Percentiles rank a stretch among this genome's conserved stretches.
Evolutionary conservation across 2,113 vertebrate genomes (phyloP).

Genomic region (Lamprotornis superbus): DNA sequence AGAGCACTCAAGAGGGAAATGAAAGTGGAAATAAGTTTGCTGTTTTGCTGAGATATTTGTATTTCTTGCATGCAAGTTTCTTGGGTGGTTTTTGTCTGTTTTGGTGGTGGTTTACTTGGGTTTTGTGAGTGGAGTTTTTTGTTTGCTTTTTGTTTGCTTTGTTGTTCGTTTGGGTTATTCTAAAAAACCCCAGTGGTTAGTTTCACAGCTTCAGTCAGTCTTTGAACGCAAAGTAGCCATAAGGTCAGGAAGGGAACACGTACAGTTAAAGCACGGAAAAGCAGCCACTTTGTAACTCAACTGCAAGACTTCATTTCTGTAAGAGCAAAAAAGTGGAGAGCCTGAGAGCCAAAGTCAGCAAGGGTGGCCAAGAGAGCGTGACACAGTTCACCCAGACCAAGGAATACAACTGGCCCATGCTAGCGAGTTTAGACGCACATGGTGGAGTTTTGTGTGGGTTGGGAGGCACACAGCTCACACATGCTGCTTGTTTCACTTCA

Average conservation of each 20-base stretch:
- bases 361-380: fast-evolving
- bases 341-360: not conserved
- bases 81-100: not conserved
- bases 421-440: fast-evolving
- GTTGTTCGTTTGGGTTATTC: not conserved
- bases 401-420: not conserved
- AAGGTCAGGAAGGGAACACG: not conserved
- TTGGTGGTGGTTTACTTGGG: no score
- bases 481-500: not conserved
- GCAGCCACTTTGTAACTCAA: fast-evolving
- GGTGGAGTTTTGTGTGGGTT: not conserved
- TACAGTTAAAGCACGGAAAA: not conserved
- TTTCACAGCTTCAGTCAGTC: not conserved
- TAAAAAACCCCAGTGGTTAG: not conserved
- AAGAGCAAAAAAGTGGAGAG: not conserved
- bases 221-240: not conserved
- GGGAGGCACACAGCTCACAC: not conserved
- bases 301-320: not conserved
- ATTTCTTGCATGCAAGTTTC: not conserved
- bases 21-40: not conserved
- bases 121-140: not conserved
- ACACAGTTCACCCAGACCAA: not conserved
- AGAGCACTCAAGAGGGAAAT: not conserved
- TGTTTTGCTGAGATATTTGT: not conserved
- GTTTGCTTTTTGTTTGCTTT: not conserved